These are phyloP conservation scores for Oncorhynchus clarkii DNA, from an alignment of 2,113 vertebrate species.

Conservation along the genomic window DNA sequence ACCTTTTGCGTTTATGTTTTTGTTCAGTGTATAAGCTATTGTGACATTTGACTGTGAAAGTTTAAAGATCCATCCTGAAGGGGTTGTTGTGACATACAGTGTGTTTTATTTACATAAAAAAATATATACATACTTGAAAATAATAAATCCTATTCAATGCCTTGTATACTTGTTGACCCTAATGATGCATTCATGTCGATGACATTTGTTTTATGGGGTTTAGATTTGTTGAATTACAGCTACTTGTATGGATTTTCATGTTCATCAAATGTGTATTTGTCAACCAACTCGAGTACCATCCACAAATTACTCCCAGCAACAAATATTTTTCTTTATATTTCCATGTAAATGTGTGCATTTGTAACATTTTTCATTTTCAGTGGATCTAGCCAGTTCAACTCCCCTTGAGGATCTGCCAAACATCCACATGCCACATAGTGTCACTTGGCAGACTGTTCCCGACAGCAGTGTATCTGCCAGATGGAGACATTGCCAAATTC, in stretches of 20 bases:
- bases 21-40: slow-evolving; percentile 43
- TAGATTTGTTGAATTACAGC: background rate
- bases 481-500: slow-evolving; percentile 14
- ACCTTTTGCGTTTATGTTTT: too few species aligned
- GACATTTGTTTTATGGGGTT: background rate
- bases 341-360: slow-evolving; percentile 7
- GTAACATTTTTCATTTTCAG: background rate
- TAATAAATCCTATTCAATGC: slow-evolving; percentile 59
- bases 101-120: slow-evolving; percentile 68
- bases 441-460: slow-evolving; percentile 16
- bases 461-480: slow-evolving; percentile 20
- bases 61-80: slow-evolving; percentile 53
- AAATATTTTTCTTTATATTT: slow-evolving; percentile 30
- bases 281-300: background rate
- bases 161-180: slow-evolving; percentile 31
- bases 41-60: slow-evolving; percentile 74
- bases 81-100: slow-evolving; percentile 70
- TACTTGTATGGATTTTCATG: background rate
- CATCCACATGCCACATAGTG: slow-evolving; percentile 24
- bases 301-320: background rate
- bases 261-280: background rate
- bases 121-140: slow-evolving; percentile 62
- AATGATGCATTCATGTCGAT: background rate
- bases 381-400: background rate
- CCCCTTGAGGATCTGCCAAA: slow-evolving; percentile 3